Percentiles rank a stretch among this genome's conserved stretches.
Conservation (phyloP, 2,888 invertebrate species). For the Polyommatus icarus region DNA sequence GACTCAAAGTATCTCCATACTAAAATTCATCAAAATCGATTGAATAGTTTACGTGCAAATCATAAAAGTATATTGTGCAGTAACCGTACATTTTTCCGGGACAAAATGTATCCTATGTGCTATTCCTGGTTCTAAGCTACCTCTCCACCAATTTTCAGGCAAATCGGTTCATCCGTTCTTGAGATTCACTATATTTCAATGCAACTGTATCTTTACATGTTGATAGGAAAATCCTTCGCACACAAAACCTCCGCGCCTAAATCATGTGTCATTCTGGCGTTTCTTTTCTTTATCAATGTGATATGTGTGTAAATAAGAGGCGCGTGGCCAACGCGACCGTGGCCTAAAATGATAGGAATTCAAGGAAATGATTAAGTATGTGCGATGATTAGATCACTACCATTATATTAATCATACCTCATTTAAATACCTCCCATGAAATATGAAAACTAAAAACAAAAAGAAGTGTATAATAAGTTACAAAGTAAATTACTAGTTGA, state of each 20-base stretch:
- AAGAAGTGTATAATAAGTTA: not conserved
- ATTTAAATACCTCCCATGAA: not conserved
- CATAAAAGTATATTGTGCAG: no score
- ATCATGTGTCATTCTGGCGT: not conserved
- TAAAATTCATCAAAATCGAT: no score
- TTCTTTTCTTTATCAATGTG: not conserved
- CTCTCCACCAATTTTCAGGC: no score
- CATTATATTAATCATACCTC: not conserved
- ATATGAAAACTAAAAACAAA: not conserved
- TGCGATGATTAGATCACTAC: not conserved
- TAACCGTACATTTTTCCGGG: no score
- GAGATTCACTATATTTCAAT: not conserved
- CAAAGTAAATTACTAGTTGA: not conserved
- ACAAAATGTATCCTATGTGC: no score
- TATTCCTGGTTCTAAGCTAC: no score
- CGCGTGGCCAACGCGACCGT: slow-evolving; percentile 6
- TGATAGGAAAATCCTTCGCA: not conserved
- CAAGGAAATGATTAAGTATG: not conserved
- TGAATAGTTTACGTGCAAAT: no score
- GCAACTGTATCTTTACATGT: not conserved
- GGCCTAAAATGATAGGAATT: not conserved
- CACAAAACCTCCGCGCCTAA: not conserved
- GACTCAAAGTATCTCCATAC: no score
- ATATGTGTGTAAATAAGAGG: not conserved
- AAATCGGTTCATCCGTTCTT: no score